Evolutionary conservation across 2,797 vertebrate genomes (phyloP).

Genomic region (Melanotaenia pygmaea): DNA sequence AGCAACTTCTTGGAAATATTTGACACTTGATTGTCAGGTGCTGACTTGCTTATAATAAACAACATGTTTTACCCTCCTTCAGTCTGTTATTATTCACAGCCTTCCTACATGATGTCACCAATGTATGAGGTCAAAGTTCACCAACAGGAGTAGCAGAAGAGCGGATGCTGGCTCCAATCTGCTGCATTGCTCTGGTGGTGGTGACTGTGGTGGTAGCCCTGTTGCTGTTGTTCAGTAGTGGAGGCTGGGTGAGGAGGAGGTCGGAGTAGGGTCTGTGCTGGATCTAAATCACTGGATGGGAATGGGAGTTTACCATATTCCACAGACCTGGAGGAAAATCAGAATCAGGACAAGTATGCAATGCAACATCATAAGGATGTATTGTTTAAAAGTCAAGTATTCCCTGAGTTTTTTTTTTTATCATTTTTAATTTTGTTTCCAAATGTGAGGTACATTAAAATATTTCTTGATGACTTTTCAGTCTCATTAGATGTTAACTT

Average conservation of each 20-base stretch:
- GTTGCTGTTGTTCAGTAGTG: constrained; percentile 72
- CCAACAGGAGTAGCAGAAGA: constrained; percentile 87
- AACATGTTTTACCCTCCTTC: not conserved
- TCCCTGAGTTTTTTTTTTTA: not conserved
- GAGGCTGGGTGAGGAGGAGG: constrained; percentile 52
- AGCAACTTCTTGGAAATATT: not conserved
- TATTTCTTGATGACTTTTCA: not conserved
- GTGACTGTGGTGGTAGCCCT: constrained; percentile 55
- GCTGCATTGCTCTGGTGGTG: constrained; percentile 67
- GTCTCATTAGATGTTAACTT: not conserved
- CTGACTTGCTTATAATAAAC: not conserved
- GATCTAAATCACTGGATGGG: constrained; percentile 39
- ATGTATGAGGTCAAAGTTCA: constrained; percentile 55
- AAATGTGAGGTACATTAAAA: too few species aligned
- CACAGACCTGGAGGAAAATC: constrained; percentile 61
- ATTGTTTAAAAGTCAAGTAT: not conserved
- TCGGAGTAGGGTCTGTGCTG: constrained; percentile 34
- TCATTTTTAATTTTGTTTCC: not conserved
- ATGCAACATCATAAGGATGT: not conserved
- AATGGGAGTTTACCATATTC: constrained; percentile 68
- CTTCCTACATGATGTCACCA: not conserved
- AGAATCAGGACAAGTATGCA: not conserved
- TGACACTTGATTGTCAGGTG: not conserved
- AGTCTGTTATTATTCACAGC: not conserved
- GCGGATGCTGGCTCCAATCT: constrained; percentile 88